These are phyloP conservation scores for Copidosoma aretas DNA, from an alignment of 2,888 invertebrate genomes.

Conservation along the genomic window DNA sequence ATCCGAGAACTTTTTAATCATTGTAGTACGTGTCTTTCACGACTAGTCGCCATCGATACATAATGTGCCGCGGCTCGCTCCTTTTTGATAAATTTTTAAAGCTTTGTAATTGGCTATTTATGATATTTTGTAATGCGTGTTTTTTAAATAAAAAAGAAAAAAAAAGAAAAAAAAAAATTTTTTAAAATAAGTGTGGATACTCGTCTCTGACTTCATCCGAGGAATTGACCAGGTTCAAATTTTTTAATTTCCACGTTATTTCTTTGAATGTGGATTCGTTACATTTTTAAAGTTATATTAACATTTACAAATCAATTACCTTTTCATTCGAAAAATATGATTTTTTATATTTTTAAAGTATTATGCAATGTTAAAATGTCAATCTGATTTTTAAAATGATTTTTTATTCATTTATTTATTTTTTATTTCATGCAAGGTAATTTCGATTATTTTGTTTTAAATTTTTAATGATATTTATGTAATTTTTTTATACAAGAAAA, in stretches of 20 bases:
- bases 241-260: constrained; percentile 7
- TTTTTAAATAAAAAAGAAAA: constrained; percentile 12
- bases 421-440: constrained; percentile 2
- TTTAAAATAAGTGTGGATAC: background rate
- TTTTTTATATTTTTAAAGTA: too few relatives aligned
- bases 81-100: constrained; percentile 31
- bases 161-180: background rate
- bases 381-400: background rate
- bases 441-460: background rate
- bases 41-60: constrained; percentile 13
- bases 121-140: constrained; percentile 24
- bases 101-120: constrained; percentile 25
- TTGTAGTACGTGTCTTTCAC: constrained; percentile 7
- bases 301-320: too few relatives aligned
- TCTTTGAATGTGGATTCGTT: too few relatives aligned
- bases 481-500: constrained; percentile 9
- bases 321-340: too few relatives aligned
- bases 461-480: background rate
- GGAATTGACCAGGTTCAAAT: constrained; percentile 12
- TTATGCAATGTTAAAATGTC: too few relatives aligned
- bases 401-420: background rate
- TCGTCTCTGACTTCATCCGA: constrained; percentile 4
- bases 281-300: too few relatives aligned
- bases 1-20: constrained; percentile 15
- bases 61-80: constrained; percentile 9